phyloP scores from a whole-genome alignment of 2,113 vertebrate species.

The Cacatua alba region DNA sequence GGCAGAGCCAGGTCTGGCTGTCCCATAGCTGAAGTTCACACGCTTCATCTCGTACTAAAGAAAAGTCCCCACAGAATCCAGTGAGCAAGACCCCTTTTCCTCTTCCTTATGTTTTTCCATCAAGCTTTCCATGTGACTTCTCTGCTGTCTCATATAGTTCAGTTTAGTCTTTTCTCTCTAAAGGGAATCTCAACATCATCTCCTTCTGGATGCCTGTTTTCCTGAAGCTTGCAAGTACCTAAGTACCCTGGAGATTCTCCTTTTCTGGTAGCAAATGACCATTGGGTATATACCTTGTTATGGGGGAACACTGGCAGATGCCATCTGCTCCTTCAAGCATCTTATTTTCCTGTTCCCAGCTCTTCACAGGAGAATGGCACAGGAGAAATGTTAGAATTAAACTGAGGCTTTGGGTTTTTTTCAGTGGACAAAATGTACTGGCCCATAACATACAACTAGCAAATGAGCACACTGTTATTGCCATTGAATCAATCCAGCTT shows the following conservation, averaged over 20 bases:
- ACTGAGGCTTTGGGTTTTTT: rapidly evolving
- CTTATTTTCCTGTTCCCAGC: neutral
- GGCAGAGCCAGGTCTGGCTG: neutral
- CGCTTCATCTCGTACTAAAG: rapidly evolving
- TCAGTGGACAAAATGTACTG: too few relatives aligned
- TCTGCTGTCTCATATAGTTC: neutral
- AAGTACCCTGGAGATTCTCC: neutral
- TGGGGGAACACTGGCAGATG: neutral
- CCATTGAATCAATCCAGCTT: neutral
- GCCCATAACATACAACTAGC: neutral
- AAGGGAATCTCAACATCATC: neutral
- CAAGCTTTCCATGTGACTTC: neutral
- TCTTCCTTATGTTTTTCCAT: neutral
- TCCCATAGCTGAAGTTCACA: neutral
- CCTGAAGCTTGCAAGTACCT: neutral
- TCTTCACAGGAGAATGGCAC: neutral
- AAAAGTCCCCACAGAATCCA: neutral
- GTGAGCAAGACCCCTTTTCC: neutral
- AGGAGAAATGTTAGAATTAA: neutral
- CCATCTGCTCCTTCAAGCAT: neutral
- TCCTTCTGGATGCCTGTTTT: neutral
- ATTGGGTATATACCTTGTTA: neutral
- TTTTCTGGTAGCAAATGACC: neutral
- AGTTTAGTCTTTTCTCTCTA: neutral
- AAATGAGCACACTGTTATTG: neutral